A percentile compares a stretch with the other conserved stretches of the same genome.
These are phyloP conservation scores for Phyllostomus hastatus DNA, from an alignment of 2,113 vertebrate species.

Conservation along the genomic window DNA sequence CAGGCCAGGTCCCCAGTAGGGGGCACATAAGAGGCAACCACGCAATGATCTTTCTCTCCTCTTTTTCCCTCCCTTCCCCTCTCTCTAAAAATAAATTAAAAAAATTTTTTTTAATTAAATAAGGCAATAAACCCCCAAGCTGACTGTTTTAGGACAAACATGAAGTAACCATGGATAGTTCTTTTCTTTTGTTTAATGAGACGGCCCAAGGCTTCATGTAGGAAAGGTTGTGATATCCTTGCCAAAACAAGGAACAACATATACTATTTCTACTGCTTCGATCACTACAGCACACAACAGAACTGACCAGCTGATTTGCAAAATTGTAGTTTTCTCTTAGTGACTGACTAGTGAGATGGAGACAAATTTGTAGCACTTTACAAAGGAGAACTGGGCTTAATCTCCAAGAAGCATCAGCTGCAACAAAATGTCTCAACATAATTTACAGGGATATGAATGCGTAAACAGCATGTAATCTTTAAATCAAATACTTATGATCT, in stretches of 20 bases:
- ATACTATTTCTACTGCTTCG: background rate
- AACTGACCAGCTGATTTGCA: background rate
- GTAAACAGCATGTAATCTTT: background rate
- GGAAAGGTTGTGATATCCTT: background rate
- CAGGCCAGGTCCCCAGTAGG: too few species aligned
- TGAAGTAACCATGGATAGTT: slow-evolving; percentile 2
- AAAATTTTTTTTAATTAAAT: background rate
- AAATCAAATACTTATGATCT: background rate
- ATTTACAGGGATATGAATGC: background rate
- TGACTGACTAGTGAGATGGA: background rate
- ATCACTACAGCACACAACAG: background rate
- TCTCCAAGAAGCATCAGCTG: background rate
- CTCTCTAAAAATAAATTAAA: too few species aligned
- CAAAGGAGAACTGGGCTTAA: background rate
- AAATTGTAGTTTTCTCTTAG: background rate
- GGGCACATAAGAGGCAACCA: too few species aligned
- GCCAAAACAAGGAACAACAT: background rate
- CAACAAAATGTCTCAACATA: background rate
- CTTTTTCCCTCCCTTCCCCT: too few species aligned
- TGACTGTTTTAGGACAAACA: background rate
- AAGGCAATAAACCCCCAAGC: background rate
- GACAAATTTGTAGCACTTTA: slow-evolving; percentile 18
- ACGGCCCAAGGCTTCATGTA: background rate
- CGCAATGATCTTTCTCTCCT: too few species aligned
- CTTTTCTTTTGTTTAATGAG: background rate